Evolutionary conservation across 2,113 vertebrate species (phyloP).

Genomic region (Eurypyga helias): DNA sequence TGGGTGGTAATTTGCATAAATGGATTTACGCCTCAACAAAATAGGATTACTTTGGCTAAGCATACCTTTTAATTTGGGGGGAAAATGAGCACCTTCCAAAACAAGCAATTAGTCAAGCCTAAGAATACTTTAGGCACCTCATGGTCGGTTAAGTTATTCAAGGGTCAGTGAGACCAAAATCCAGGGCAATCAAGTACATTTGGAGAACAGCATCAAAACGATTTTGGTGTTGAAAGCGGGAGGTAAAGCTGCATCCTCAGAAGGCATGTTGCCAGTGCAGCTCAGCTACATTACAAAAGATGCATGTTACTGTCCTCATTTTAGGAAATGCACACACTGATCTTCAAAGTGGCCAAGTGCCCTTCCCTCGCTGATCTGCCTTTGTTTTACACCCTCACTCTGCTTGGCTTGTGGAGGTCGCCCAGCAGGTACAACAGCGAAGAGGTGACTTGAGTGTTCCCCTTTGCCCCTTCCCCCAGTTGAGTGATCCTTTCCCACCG

Average conservation of each 20-base stretch:
- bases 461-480: not conserved
- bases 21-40: not conserved
- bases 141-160: not conserved
- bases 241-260: not conserved
- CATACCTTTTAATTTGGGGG: not conserved
- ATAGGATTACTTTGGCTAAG: not conserved
- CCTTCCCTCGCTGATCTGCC: not conserved
- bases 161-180: not conserved
- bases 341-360: not conserved
- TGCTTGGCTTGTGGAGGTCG: not conserved
- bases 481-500: not conserved
- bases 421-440: not conserved
- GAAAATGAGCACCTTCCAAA: not conserved
- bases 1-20: not conserved
- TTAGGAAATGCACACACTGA: not conserved
- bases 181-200: not conserved
- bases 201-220: not conserved
- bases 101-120: rapidly evolving
- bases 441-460: not conserved
- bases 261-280: not conserved
- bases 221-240: not conserved
- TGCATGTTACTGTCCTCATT: not conserved
- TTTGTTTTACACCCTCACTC: not conserved
- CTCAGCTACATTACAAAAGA: not conserved
- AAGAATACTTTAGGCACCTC: not conserved